These are phyloP conservation scores for Sebastes taczanowskii DNA, from an alignment of 2,797 vertebrate genomes.

Conservation along the genomic window DNA sequence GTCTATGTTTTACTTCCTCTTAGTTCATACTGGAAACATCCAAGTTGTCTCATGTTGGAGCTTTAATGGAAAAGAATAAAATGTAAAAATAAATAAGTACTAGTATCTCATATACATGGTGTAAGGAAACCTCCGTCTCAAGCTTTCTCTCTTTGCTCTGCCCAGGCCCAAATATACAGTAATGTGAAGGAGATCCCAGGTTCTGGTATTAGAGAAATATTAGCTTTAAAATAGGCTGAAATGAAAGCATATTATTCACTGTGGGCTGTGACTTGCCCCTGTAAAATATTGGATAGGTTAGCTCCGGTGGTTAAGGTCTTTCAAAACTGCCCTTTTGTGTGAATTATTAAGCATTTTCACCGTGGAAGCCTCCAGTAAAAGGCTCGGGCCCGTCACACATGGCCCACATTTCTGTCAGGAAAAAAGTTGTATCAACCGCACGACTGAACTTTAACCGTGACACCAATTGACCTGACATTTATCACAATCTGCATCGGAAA, in stretches of 20 bases:
- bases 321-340: constrained; percentile 59
- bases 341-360: constrained; percentile 71
- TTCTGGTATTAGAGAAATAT: constrained; percentile 42
- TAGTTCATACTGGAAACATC: background rate
- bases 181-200: constrained; percentile 25
- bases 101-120: background rate
- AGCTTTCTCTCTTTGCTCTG: constrained; percentile 1
- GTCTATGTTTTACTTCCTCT: background rate
- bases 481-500: constrained; percentile 2
- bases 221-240: constrained; percentile 45
- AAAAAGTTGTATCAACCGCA: constrained; percentile 17
- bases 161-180: constrained; percentile 9
- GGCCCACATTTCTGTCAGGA: constrained; percentile 27
- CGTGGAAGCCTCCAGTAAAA: constrained; percentile 31
- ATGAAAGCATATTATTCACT: constrained; percentile 50
- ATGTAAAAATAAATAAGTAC: background rate
- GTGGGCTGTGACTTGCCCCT: background rate
- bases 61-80: background rate
- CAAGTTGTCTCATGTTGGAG: background rate
- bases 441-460: constrained; percentile 42
- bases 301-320: constrained; percentile 46
- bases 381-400: constrained; percentile 20
- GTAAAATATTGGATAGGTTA: constrained; percentile 45
- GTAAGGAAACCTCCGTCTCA: constrained; percentile 1
- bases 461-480: constrained; percentile 57